Percentiles rank a stretch among this genome's conserved stretches.
phyloP scores from a whole-genome alignment of 2,113 vertebrate species.

The Rissa tridactyla region DNA sequence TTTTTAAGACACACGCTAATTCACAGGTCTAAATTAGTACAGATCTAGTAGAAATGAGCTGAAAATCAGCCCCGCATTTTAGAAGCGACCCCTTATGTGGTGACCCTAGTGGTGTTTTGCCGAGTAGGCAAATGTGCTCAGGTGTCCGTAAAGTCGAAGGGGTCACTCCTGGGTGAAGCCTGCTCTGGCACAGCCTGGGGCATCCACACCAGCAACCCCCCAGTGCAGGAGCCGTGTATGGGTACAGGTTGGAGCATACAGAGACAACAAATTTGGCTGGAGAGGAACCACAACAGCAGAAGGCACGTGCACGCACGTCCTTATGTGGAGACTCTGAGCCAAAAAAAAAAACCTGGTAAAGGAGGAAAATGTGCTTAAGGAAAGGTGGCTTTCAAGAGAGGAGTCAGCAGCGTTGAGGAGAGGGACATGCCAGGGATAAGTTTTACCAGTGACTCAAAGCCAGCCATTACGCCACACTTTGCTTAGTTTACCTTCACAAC shows the following conservation, averaged over 20 bases:
- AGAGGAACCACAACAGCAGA: background rate
- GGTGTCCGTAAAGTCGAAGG: background rate
- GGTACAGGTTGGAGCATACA: background rate
- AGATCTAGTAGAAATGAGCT: background rate
- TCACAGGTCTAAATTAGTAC: background rate
- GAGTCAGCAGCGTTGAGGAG: background rate
- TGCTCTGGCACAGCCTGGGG: too few species aligned
- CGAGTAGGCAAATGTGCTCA: background rate
- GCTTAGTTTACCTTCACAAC: background rate
- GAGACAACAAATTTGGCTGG: background rate
- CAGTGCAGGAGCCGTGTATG: background rate
- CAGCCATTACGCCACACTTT: background rate
- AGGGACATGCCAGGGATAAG: background rate
- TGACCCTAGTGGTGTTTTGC: background rate
- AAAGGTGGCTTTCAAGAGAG: background rate
- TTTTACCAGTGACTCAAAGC: background rate
- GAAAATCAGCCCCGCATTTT: background rate
- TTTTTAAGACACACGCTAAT: background rate
- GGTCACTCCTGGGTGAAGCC: background rate
- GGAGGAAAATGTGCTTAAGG: background rate
- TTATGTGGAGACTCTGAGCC: background rate
- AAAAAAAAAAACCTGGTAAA: background rate
- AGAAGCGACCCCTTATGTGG: background rate
- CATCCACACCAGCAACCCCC: background rate
- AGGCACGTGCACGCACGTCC: rapidly evolving